These are phyloP conservation scores for Chaetodon trifasciatus DNA, from an alignment of 2,797 vertebrate species.

Conservation along the genomic window DNA sequence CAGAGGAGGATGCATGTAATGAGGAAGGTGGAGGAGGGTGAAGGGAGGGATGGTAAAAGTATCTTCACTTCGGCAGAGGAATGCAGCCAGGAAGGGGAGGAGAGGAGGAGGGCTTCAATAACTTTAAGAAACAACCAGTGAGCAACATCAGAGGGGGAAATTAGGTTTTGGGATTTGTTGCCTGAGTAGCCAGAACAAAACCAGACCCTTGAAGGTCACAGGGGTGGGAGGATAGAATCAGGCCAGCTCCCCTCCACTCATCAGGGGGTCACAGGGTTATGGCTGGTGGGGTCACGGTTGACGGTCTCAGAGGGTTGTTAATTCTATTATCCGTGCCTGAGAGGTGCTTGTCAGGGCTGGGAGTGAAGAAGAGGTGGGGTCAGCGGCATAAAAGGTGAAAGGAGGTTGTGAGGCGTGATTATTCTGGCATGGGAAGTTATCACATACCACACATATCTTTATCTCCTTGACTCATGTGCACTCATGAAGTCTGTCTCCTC, in stretches of 20 bases:
- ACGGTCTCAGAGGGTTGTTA: constrained; percentile 74
- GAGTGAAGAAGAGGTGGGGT: constrained; percentile 50
- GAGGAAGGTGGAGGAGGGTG: constrained; percentile 51
- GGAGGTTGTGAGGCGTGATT: constrained; percentile 61
- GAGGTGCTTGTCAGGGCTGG: constrained; percentile 71
- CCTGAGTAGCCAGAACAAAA: constrained; percentile 79
- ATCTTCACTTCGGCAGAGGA: constrained; percentile 66
- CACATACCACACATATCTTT: constrained; percentile 74
- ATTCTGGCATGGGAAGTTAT: constrained; percentile 73
- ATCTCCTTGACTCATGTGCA: constrained; percentile 63
- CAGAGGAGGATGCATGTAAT: constrained; percentile 64
- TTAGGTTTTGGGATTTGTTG: constrained; percentile 81
- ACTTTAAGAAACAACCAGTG: constrained; percentile 62
- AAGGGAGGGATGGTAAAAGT: constrained; percentile 39
- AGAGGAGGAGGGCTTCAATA: constrained; percentile 44
- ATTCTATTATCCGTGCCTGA: constrained; percentile 81
- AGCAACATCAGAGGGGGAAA: constrained; percentile 74
- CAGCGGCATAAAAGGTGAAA: constrained; percentile 55
- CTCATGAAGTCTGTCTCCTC: constrained; percentile 48
- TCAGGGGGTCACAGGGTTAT: constrained; percentile 68
- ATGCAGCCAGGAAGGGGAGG: constrained; percentile 43
- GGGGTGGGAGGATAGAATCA: constrained; percentile 64
- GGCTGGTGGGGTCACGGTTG: constrained; percentile 59
- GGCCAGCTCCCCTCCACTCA: constrained; percentile 64
- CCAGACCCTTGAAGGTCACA: constrained; percentile 66